Base-by-base conservation (phyloP, 1,140 invertebrate species). In the Reticulitermes speratus region DNA sequence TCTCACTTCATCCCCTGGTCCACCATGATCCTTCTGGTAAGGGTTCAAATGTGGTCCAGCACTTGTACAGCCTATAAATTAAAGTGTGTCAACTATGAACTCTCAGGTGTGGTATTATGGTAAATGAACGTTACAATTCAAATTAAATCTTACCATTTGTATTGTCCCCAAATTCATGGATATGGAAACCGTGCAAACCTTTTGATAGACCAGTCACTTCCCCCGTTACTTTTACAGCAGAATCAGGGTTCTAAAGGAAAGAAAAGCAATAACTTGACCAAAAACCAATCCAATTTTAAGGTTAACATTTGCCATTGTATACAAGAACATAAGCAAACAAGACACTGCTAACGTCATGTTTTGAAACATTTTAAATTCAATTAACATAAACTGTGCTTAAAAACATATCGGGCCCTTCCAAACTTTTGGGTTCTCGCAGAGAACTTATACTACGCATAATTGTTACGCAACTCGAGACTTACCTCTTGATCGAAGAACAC, bases 31-130 rank as follows among this genome's bases (percentile, higher is more conserved):
- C 88, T 96, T 96, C 86, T 94, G 94, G 83, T 92, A 88, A 0
- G 98, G 98, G 92, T 99, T 99, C 92, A 97, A 99, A 92, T 99
- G 99, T 1, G 97, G 93, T 1, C 98, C 99, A 32, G 98, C 97
- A 84, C 97, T 98, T 7, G 95, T 97, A 91, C 99, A 99, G 0
- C 98, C 98, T 94, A 85, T 19, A 88, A 87, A 45, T 52, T 19
- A 48, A 75, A 75, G 9, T 3, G 7, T 30, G n/a, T 75, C 3
- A 75, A 25, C 14, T 30, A 75, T 9, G 82, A 86, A 52, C 82
- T 45, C n/a, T 16, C 12, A 30, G 44, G 44, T 9, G 32, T 5
- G 8, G 19, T 19, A 44, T 44, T 55, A 19, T 21, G 44, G 11
- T 83, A 21, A 83, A 16, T 44, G 11, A 25, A 44, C 82, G n/a